Evolutionary conservation across 2,888 invertebrate genomes (phyloP).

Genomic region (Ypsolopha scabrella): DNA sequence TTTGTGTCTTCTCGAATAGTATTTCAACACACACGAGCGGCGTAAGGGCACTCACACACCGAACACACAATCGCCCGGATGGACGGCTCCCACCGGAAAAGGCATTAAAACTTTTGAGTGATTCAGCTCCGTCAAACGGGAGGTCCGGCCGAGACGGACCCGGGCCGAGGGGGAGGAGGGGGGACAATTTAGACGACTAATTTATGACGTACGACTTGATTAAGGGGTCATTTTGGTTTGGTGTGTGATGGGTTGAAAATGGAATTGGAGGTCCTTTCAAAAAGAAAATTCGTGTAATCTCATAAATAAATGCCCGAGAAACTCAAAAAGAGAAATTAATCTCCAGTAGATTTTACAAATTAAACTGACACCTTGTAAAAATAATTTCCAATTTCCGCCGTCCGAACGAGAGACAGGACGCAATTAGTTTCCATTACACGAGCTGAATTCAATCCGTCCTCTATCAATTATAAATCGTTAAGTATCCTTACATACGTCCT

Average conservation of each 20-base stretch:
- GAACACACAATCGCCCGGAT: conserved; percentile 5
- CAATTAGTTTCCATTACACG: neutral
- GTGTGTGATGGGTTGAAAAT: neutral
- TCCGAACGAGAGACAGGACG: neutral
- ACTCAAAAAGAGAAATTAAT: too few species aligned
- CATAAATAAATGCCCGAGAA: neutral
- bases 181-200: conserved; percentile 6
- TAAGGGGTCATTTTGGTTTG: neutral
- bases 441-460: conserved; percentile 19
- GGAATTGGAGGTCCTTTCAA: neutral
- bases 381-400: neutral
- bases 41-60: conserved; percentile 29
- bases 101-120: conserved; percentile 69
- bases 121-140: conserved; percentile 66
- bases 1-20: too few species aligned
- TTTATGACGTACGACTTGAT: conserved; percentile 3
- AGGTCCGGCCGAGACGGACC: conserved; percentile 28
- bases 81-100: conserved; percentile 46
- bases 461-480: conserved; percentile 57
- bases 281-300: neutral
- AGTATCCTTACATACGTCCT: conserved; percentile 50
- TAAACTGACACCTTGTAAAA: too few species aligned
- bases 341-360: too few species aligned
- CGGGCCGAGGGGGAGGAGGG: conserved; percentile 1
- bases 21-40: neutral